A percentile compares a stretch with the other conserved stretches of the same genome.
Evolutionary conservation across 2,888 invertebrate genomes (phyloP).

Genomic region (Eristalinus aeneus): DNA sequence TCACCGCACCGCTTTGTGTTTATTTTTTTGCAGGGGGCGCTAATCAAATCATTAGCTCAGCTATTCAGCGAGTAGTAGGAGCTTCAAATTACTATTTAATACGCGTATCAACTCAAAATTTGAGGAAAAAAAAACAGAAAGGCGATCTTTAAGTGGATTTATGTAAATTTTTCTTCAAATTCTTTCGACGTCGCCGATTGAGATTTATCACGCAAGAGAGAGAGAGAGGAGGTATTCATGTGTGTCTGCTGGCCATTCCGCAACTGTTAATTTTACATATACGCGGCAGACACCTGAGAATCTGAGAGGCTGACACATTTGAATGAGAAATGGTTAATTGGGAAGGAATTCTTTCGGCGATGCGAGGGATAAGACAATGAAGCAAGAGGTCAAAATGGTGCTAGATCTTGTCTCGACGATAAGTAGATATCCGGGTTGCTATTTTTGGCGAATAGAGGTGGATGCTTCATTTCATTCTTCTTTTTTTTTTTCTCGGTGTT

Average conservation of each 20-base stretch:
- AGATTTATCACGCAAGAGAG: slow-evolving; percentile 27
- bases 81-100: slow-evolving; percentile 42
- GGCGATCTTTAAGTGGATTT: slow-evolving; percentile 20
- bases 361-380: slow-evolving; percentile 30
- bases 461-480: background rate
- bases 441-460: slow-evolving; percentile 19
- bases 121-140: background rate
- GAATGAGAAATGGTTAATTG: slow-evolving; percentile 41
- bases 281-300: slow-evolving; percentile 28
- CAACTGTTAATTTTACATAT: slow-evolving; percentile 47
- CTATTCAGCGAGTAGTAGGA: slow-evolving; percentile 33
- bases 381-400: slow-evolving; percentile 41
- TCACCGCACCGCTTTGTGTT: background rate
- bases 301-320: slow-evolving; percentile 1
- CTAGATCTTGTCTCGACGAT: slow-evolving; percentile 22
- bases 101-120: slow-evolving; percentile 17
- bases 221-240: slow-evolving; percentile 23
- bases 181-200: slow-evolving; percentile 18
- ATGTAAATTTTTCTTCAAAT: slow-evolving; percentile 41
- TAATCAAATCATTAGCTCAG: slow-evolving; percentile 46
- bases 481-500: background rate
- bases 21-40: slow-evolving; percentile 27
- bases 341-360: slow-evolving; percentile 15
- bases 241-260: slow-evolving; percentile 10
- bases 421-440: slow-evolving; percentile 48